These are phyloP conservation scores for Lysiphlebus fabarum DNA, from an alignment of 1,140 invertebrate species.

Conservation along the genomic window DNA sequence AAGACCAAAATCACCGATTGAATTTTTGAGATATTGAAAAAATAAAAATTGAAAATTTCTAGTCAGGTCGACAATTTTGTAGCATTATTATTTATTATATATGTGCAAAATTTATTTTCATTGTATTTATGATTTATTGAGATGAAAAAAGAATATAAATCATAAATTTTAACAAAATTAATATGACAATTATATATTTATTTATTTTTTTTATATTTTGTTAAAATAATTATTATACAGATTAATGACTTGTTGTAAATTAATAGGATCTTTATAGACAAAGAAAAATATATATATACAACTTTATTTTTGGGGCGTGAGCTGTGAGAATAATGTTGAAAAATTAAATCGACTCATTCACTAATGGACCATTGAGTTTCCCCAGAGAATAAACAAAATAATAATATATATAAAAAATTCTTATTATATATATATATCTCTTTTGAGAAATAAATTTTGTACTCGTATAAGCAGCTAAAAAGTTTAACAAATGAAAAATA, in stretches of 20 bases:
- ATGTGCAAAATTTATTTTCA: neutral
- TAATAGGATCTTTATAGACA: no score
- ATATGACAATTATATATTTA: neutral
- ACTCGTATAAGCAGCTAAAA: no score
- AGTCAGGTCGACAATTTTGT: neutral
- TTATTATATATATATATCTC: no score
- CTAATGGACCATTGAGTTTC: conserved; percentile 20
- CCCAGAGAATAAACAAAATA: neutral
- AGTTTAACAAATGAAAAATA: no score
- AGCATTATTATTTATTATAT: neutral
- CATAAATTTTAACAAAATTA: no score
- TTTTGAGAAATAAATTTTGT: no score
- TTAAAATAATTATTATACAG: no score
- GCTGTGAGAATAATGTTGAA: conserved; percentile 14
- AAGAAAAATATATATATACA: no score
- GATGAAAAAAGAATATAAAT: no score
- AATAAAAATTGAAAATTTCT: conserved; percentile 1
- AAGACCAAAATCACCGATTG: neutral
- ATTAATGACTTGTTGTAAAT: no score
- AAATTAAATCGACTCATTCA: conserved; percentile 20
- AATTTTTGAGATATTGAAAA: conserved; percentile 6
- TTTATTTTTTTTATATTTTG: neutral
- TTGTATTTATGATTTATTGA: neutral
- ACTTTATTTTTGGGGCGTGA: no score
- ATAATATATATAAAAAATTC: neutral